Base-by-base conservation (phyloP, 2,113 vertebrate genomes). In the Alectura lathami region DNA sequence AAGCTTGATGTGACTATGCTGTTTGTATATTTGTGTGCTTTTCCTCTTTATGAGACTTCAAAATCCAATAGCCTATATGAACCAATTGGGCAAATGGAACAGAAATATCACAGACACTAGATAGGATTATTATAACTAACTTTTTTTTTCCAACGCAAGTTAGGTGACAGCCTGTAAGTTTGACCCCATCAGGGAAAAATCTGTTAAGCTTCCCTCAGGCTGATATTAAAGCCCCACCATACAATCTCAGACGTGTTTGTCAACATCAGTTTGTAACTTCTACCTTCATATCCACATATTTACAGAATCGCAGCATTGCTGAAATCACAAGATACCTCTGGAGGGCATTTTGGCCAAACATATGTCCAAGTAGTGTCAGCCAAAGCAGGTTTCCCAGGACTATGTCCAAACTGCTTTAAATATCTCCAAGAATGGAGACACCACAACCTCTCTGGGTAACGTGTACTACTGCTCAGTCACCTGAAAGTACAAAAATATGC, bases 391-490 rank as follows among this genome's bases (percentile, higher is more conserved):
- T n/a, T n/a, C n/a, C n/a, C n/a, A n/a, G n/a, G n/a, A n/a, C n/a
- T n/a, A n/a, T n/a, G n/a, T n/a, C n/a, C n/a, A n/a, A n/a, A n/a
- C n/a, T n/a, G 13, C 15, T 59, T 57, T 26, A 16, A 27, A 83
- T 43, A 43, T n/a, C 26, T 72, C 17, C 9, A 17, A 48, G 22
- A 17, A 18, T 43, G 24, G 27, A 57, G 34, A 50, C 18, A 53
- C 5, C 42, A 76, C 30, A 38, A 7, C 1, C 1, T 13, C 26
- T 20, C 23, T 10, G 26, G n/a, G 4, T 42, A 53, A 12, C 38
- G 2, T 0, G 8, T 26, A 23, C 4, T 45, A 48, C 3, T 14
- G 5, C 5, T 84, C 2, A 2, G 63, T 23, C 34, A 22, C 9
- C 17, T 63, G 53, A 48, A 3, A 38, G 5, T 27, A 20, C 51